Base-by-base conservation (phyloP, 2,113 vertebrate species). In the Eretmochelys imbricata region DNA sequence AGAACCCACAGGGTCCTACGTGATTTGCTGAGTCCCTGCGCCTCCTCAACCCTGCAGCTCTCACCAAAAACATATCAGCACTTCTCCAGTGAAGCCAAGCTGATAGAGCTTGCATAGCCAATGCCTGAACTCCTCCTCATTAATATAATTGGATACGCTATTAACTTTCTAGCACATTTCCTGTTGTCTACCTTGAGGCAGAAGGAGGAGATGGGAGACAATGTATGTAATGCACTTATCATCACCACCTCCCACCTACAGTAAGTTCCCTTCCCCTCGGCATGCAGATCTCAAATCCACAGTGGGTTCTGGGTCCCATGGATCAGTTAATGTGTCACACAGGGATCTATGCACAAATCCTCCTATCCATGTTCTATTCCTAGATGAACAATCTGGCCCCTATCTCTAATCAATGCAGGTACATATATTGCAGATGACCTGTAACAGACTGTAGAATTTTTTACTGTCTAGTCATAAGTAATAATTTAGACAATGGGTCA, bases 1-100 rank as follows among this genome's bases (percentile, higher is more conserved):
- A 84, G 19, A 38, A 31, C 4, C 42, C 57, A 31, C 46, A 89
- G 49, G 49, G 54, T 3, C 76, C 38, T 0, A 0, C 12, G 0
- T 6, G 48, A 80, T 81, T 78, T 57, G 48, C 7, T 12, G n/a
- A 27, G 35, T 7, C 53, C 76, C 91, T 69, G 35, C 12, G 4
- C 25, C 90, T 50, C 51, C 65, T 88, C n/a, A 2, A 80, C 35
- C 85, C 46, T 85, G 50, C 59, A 96, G 59, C 20, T 86, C 3
- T 24, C 35, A 79, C 17, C 1, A 14, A 42, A 24, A 83, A 2
- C 20, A 54, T 25, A 42, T 80, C 85, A 48, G 83, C 42, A 42
- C 31, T 94, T 93, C 42, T 48, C 62, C 8, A 48, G 46, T 13
- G 24, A 2, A 84, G 16, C 55, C 9, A 31, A 17, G 3, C 20